These are phyloP conservation scores for Bradysia coprophila DNA, from an alignment of 1,140 invertebrate species.

Conservation along the genomic window DNA sequence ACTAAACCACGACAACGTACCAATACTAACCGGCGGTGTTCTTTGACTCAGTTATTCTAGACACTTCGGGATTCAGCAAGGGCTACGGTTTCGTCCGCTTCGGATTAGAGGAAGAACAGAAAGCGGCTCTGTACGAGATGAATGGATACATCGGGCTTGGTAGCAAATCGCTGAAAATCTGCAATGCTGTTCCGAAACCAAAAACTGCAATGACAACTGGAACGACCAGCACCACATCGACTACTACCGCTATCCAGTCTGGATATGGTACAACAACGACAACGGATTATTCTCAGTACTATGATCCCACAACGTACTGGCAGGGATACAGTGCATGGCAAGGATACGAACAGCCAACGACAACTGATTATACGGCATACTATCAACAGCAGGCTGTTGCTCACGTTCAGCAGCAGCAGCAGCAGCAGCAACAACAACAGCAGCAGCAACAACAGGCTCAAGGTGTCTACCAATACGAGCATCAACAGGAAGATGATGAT, in stretches of 20 bases:
- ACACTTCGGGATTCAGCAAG: slow-evolving; percentile 75
- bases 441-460: slow-evolving; percentile 18
- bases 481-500: slow-evolving; percentile 15
- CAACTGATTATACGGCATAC: slow-evolving; percentile 15
- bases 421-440: slow-evolving; percentile 5
- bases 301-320: slow-evolving; percentile 54
- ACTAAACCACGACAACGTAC: too few species aligned
- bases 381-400: slow-evolving; percentile 20
- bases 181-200: slow-evolving; percentile 73
- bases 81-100: slow-evolving; percentile 96
- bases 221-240: slow-evolving; percentile 18
- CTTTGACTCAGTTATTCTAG: slow-evolving; percentile 69
- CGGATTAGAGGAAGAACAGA: slow-evolving; percentile 85
- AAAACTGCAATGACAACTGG: slow-evolving; percentile 26
- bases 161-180: slow-evolving; percentile 73
- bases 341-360: slow-evolving; percentile 26
- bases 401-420: slow-evolving; percentile 4
- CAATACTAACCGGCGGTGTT: too few species aligned
- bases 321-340: slow-evolving; percentile 29
- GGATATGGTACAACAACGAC: slow-evolving; percentile 10
- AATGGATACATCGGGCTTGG: slow-evolving; percentile 70
- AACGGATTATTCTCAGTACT: slow-evolving; percentile 40
- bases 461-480: slow-evolving; percentile 16
- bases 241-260: slow-evolving; percentile 17
- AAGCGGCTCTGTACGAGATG: slow-evolving; percentile 76